Evolutionary conservation across 2,888 invertebrate species (phyloP), one percentile per base, ranked within the genome.

Genomic region (Helicoverpa assulta): DNA sequence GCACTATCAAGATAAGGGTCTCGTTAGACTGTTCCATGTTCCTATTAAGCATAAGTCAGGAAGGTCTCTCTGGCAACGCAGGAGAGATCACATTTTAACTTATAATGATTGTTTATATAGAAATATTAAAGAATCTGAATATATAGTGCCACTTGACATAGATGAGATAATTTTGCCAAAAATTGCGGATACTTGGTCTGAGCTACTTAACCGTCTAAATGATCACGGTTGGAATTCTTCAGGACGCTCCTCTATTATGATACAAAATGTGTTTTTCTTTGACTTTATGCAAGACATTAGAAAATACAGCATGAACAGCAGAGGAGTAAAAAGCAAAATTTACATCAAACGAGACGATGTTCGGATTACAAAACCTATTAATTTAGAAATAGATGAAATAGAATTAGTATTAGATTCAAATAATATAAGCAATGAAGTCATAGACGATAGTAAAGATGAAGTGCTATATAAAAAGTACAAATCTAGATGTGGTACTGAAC

Each of bases 61-160:
- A 37, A 89, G 92, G 83, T 89, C 92, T 72, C 85, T 96, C 47
- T 98, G 97, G 96, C 97, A 97, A 87, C 87, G 94, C 52, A 97
- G 97, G 85, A 95, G 98, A 81, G 96, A 97, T 91, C 98, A 98
- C 88, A 92, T 98, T 43, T 96, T 98, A 74, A 96, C 97, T 0
- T 98, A 98, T 90, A 98, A 98, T 89, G 97, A 98, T 89, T 98
- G 98, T 87, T 96, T 98, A 70, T 98, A 98, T 89, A 96, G 97
- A 88, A 97, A 97, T 91, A 91, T 97, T 62, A 92, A 96, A 82
- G 94, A 94, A 76, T 97, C 97, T 51, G 96, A 96, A 82, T 97
- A 95, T 87, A 92, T 97, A 19, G 93, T 98, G 37, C 97, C 98
- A 12, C 91, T 98, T 80, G 98, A 98, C 88, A 95, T 97, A 55